Evolutionary conservation across 2,888 invertebrate genomes (phyloP).

Genomic region (Zeuzera pyrina): DNA sequence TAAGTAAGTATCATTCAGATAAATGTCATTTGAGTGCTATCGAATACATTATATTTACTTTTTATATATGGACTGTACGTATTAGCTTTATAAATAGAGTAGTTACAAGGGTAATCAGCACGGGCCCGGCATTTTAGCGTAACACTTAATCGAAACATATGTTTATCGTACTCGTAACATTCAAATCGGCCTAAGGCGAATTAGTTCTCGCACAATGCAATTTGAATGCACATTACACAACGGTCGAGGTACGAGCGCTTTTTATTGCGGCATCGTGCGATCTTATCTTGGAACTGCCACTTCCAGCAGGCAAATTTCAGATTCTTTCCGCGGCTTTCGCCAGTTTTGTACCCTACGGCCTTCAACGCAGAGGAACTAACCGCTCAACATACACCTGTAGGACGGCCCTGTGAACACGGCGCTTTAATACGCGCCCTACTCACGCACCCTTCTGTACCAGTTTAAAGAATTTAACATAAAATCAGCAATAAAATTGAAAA

Average conservation of each 20-base stretch:
- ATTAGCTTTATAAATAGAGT: too few species aligned
- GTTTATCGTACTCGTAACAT: conserved; percentile 72
- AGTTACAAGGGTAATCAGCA: too few species aligned
- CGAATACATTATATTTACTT: too few species aligned
- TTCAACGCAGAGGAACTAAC: conserved; percentile 34
- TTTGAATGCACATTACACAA: conserved; percentile 74
- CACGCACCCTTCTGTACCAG: conserved; percentile 52
- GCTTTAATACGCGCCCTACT: conserved; percentile 38
- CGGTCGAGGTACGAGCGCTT: conserved; percentile 69
- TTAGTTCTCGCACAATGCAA: conserved; percentile 74
- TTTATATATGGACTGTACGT: too few species aligned
- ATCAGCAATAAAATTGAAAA: conserved; percentile 72
- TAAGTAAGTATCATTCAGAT: too few species aligned
- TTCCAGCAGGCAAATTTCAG: conserved; percentile 72
- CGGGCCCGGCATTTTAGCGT: conserved; percentile 42
- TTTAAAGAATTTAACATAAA: conserved; percentile 71
- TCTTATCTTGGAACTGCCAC: conserved; percentile 72
- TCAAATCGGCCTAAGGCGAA: conserved; percentile 71
- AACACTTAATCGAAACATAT: conserved; percentile 66
- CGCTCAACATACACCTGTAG: conserved; percentile 22
- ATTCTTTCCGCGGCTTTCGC: conserved; percentile 35
- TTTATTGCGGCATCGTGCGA: conserved; percentile 73
- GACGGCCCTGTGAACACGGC: conserved; percentile 46
- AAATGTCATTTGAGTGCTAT: too few species aligned
- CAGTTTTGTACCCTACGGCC: conserved; percentile 47